Evolutionary conservation across 2,888 invertebrate species (phyloP).

Genomic region (Halocaridina rubra): DNA sequence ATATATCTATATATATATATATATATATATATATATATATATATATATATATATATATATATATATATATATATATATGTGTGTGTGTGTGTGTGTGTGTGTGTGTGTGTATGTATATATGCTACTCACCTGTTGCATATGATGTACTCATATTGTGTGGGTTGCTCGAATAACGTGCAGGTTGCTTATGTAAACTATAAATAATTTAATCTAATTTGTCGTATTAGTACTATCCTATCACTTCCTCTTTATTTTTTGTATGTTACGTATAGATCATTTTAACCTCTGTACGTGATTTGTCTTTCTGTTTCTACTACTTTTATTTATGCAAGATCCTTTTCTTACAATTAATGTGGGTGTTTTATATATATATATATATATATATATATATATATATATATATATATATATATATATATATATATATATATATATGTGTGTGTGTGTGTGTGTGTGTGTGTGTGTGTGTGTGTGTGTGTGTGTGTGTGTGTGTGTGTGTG

Average conservation of each 20-base stretch:
- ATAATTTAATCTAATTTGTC: too few relatives aligned
- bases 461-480: background rate
- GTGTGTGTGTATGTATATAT: background rate
- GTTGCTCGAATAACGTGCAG: too few relatives aligned
- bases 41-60: constrained; percentile 19
- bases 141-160: too few relatives aligned
- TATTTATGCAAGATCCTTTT: too few relatives aligned
- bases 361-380: constrained; percentile 22
- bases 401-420: constrained; percentile 29
- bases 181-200: too few relatives aligned
- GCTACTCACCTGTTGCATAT: too few relatives aligned
- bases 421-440: constrained; percentile 20
- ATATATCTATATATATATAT: background rate
- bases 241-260: background rate
- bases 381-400: constrained; percentile 25
- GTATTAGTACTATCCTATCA: background rate
- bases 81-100: background rate
- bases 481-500: constrained; percentile 4
- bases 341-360: background rate
- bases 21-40: constrained; percentile 35
- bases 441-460: background rate
- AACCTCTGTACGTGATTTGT: too few relatives aligned
- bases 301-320: background rate
- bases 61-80: background rate
- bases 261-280: too few relatives aligned